Percentiles rank a stretch among this genome's conserved stretches.
Conservation (phyloP, 2,888 invertebrate genomes). For the Andrena dorsata region DNA sequence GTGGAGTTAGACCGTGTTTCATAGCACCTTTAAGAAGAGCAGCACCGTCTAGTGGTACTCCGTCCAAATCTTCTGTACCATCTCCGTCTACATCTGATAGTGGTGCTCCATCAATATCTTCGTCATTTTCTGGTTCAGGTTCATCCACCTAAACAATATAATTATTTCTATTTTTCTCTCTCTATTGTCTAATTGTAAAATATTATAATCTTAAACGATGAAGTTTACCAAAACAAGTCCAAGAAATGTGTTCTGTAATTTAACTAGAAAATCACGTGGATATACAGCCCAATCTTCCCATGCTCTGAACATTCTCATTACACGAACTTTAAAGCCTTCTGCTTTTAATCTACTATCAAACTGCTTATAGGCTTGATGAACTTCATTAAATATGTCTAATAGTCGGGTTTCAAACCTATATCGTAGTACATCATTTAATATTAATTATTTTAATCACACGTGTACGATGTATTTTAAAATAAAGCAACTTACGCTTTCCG, state of each 20-base stretch:
- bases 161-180: slow-evolving; percentile 15
- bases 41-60: slow-evolving; percentile 92
- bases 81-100: slow-evolving; percentile 86
- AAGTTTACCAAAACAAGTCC: slow-evolving; percentile 87
- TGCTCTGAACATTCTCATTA: slow-evolving; percentile 95
- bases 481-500: slow-evolving; percentile 90
- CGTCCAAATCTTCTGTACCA: slow-evolving; percentile 87
- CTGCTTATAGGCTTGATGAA: slow-evolving; percentile 90
- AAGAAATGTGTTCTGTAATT: slow-evolving; percentile 95
- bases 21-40: slow-evolving; percentile 91
- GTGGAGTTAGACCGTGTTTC: slow-evolving; percentile 85
- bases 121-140: slow-evolving; percentile 86
- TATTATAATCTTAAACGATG: slow-evolving; percentile 7
- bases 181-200: not conserved
- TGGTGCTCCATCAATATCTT: slow-evolving; percentile 90
- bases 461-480: slow-evolving; percentile 10
- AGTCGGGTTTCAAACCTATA: slow-evolving; percentile 93
- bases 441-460: slow-evolving; percentile 2
- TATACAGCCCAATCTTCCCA: slow-evolving; percentile 99
- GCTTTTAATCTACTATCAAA: slow-evolving; percentile 95
- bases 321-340: slow-evolving; percentile 97
- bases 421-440: slow-evolving; percentile 35
- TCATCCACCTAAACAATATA: slow-evolving; percentile 75
- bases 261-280: slow-evolving; percentile 95
- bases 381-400: slow-evolving; percentile 90